Evolutionary conservation across 1,140 invertebrate genomes (phyloP).

Genomic region (Acyrthosiphon pisum): DNA sequence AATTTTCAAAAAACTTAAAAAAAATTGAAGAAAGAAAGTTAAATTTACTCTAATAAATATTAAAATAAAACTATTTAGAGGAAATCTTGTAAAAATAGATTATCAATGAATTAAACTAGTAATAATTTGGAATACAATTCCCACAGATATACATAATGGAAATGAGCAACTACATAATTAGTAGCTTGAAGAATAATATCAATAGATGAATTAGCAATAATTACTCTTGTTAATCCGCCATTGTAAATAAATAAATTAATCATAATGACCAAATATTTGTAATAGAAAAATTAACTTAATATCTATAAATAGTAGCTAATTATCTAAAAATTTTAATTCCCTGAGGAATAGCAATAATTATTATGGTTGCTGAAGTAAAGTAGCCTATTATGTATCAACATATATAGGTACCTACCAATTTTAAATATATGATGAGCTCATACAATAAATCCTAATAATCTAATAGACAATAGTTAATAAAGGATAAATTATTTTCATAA

Average conservation of each 20-base stretch:
- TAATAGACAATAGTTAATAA: slow-evolving; percentile 61
- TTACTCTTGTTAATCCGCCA: slow-evolving; percentile 58
- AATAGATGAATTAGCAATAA: too few species aligned
- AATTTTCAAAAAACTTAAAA: too few species aligned
- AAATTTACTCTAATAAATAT: too few species aligned
- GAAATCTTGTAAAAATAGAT: too few species aligned
- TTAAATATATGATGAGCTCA: slow-evolving; percentile 62
- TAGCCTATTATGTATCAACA: slow-evolving; percentile 75
- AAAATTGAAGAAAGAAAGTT: too few species aligned
- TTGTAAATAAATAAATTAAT: slow-evolving; percentile 69
- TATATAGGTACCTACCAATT: slow-evolving; percentile 76
- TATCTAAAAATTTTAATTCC: slow-evolving; percentile 75
- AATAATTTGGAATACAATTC: too few species aligned
- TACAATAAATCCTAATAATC: too few species aligned
- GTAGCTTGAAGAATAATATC: too few species aligned
- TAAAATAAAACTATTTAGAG: too few species aligned
- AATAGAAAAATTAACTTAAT: neutral
- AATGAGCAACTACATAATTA: too few species aligned
- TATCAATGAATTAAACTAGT: too few species aligned
- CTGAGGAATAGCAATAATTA: slow-evolving; percentile 74
- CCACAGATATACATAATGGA: too few species aligned
- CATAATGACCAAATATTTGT: neutral
- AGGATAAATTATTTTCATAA: slow-evolving; percentile 63
- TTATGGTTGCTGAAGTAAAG: slow-evolving; percentile 77
- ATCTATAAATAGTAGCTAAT: slow-evolving; percentile 68